Evolutionary conservation across 30 jellyfish, hydroid and myxozoan species (phyloP).

Genomic region (Cassiopea xamachana): DNA sequence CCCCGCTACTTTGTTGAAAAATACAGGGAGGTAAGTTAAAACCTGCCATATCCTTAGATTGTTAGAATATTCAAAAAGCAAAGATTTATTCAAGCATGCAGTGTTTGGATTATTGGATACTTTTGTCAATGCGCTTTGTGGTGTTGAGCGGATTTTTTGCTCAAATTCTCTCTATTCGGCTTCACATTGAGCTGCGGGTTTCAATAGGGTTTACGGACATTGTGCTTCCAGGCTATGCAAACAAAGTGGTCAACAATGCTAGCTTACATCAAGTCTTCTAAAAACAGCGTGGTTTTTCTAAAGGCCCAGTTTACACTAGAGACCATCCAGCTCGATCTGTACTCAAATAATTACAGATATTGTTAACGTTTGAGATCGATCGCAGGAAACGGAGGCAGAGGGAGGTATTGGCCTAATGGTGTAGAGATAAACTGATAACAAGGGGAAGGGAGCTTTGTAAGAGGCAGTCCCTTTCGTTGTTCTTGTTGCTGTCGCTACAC

Average conservation of each 20-base stretch:
- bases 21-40: not conserved
- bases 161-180: not conserved
- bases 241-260: not conserved
- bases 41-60: not conserved
- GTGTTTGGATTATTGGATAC: not conserved
- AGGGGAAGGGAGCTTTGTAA: no score
- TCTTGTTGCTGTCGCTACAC: no score
- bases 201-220: not conserved
- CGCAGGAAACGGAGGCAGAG: no score
- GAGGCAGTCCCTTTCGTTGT: no score
- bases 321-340: no score
- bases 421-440: no score
- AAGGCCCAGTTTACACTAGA: no score
- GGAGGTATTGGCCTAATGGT: no score
- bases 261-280: not conserved
- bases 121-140: not conserved
- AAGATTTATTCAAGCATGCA: not conserved
- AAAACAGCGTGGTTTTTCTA: no score
- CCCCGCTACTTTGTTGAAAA: no score
- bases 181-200: slow-evolving; percentile 4
- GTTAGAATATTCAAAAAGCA: not conserved
- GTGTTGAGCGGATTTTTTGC: not conserved
- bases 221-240: not conserved
- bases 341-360: no score
- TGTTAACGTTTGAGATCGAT: no score